These are phyloP conservation scores for Metridium senile DNA, from an alignment of 92 coral and sea anemone genomes.

Conservation along the genomic window DNA sequence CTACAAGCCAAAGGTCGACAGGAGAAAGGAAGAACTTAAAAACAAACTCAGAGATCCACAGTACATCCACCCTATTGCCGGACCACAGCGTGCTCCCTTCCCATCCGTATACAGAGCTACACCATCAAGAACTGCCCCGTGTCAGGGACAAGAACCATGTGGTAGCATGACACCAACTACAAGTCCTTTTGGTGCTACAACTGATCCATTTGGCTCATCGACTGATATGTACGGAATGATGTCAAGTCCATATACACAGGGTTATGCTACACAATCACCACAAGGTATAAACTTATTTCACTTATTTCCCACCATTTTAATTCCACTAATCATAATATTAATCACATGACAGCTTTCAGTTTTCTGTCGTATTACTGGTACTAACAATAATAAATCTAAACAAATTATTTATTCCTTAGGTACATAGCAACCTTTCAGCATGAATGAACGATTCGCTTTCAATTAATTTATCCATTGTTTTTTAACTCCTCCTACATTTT, in stretches of 20 bases:
- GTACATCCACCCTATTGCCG: constrained; percentile 47
- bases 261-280: not conserved
- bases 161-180: constrained; percentile 11
- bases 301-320: no score
- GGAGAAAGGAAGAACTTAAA: not conserved
- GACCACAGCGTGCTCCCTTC: constrained; percentile 48
- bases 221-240: constrained; percentile 12
- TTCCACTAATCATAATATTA: no score
- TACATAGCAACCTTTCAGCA: no score
- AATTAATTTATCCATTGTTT: no score
- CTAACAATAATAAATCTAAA: no score
- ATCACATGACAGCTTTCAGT: no score
- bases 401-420: no score
- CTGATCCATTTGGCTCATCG: constrained; percentile 24
- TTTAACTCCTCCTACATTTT: no score
- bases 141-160: constrained; percentile 20
- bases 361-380: no score
- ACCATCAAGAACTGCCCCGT: not conserved
- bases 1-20: constrained; percentile 21
- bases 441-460: no score
- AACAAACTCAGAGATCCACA: constrained; percentile 15
- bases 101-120: constrained; percentile 28
- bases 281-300: constrained; percentile 13
- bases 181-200: constrained; percentile 34
- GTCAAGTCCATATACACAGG: constrained; percentile 16